Conservation (phyloP, 2,888 invertebrate genomes). For the Tethea ocularis region DNA sequence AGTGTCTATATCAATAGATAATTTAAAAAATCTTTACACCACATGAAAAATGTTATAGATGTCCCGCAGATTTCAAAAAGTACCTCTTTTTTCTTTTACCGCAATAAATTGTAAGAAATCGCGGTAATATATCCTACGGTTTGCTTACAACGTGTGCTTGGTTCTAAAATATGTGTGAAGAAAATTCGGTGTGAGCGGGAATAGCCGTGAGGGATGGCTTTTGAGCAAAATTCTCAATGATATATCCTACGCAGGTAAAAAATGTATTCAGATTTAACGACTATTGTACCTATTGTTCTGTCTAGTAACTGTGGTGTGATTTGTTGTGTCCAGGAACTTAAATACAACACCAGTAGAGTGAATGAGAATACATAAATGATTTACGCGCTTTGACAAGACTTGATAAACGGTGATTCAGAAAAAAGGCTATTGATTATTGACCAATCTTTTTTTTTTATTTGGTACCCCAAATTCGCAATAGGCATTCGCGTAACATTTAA, state of each 20-base stretch:
- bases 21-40: conserved; percentile 11
- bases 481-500: no score
- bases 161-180: conserved; percentile 24
- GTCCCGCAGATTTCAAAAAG: conserved; percentile 16
- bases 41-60: conserved; percentile 6
- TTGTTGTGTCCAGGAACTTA: no score
- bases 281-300: no score
- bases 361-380: no score
- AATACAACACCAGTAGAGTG: no score
- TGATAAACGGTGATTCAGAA: no score
- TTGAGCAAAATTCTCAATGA: conserved; percentile 5
- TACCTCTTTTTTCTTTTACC: conserved; percentile 19
- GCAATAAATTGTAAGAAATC: conserved; percentile 27
- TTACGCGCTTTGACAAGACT: no score
- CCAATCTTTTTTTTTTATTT: no score
- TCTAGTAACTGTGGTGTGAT: no score
- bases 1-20: background rate
- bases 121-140: conserved; percentile 26
- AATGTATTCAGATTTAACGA: no score
- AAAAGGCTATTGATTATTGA: no score
- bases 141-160: conserved; percentile 26
- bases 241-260: background rate
- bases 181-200: conserved; percentile 11
- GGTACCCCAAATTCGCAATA: no score
- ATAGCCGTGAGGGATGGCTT: background rate